These are phyloP conservation scores for Paratrypauchen microcephalus DNA, from an alignment of 2,797 vertebrate genomes.

Conservation along the genomic window DNA sequence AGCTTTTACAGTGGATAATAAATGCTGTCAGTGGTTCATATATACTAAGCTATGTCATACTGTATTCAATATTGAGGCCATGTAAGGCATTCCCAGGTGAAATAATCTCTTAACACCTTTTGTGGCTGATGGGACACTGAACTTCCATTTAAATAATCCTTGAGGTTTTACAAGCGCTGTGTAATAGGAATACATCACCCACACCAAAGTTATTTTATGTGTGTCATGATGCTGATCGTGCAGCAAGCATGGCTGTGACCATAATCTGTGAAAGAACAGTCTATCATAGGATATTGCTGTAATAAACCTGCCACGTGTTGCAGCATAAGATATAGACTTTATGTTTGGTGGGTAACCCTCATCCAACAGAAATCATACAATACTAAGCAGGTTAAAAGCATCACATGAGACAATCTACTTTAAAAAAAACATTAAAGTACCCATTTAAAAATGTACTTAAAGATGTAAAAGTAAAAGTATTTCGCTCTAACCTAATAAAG, in stretches of 20 bases:
- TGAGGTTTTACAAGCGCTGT: neutral
- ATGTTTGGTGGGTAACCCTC: constrained; percentile 1
- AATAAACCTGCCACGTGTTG: constrained; percentile 24
- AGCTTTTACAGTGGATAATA: neutral
- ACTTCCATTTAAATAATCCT: constrained; percentile 3
- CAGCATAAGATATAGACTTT: neutral
- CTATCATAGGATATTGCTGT: constrained; percentile 18
- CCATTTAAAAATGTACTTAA: too few relatives aligned
- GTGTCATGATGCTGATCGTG: neutral
- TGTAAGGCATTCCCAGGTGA: neutral
- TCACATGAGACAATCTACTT: too few relatives aligned
- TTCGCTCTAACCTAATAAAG: too few relatives aligned
- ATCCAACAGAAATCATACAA: neutral
- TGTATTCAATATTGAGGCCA: neutral
- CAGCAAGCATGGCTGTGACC: neutral
- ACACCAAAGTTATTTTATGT: constrained; percentile 2
- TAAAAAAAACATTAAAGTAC: too few relatives aligned
- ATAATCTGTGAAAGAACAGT: constrained; percentile 2
- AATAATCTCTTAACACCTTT: constrained; percentile 8
- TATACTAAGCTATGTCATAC: neutral
- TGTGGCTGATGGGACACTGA: neutral
- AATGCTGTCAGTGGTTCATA: neutral
- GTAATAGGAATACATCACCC: neutral
- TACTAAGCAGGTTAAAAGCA: neutral
- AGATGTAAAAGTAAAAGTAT: too few relatives aligned